phyloP scores from a whole-genome alignment of 2,113 vertebrate species.

The Garra rufa region DNA sequence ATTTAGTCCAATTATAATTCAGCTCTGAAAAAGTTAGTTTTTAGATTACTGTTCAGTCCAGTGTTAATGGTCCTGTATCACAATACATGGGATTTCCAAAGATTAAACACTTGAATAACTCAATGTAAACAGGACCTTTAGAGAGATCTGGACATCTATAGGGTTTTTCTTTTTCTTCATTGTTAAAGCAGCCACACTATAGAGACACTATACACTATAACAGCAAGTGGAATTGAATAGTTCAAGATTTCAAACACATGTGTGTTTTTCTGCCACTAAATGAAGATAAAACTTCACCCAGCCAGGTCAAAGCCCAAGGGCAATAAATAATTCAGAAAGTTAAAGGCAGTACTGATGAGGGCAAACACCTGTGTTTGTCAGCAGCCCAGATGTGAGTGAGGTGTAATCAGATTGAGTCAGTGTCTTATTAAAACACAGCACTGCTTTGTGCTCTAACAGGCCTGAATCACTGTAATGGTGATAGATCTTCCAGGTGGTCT shows the following conservation, averaged over 20 bases:
- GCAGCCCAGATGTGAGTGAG: constrained; percentile 9
- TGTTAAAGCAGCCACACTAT: not conserved
- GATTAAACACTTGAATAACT: too few relatives aligned
- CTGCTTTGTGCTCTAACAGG: not conserved
- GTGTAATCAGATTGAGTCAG: not conserved
- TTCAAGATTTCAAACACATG: not conserved
- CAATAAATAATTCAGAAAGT: not conserved
- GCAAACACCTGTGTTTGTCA: constrained; percentile 26
- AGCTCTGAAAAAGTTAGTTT: not conserved
- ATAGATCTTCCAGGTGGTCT: not conserved
- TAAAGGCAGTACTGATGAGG: constrained; percentile 4
- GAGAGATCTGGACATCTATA: not conserved
- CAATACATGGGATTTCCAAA: not conserved
- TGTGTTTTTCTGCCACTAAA: not conserved
- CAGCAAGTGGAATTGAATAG: not conserved
- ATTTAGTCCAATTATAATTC: not conserved
- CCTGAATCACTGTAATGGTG: constrained; percentile 3
- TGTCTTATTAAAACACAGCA: constrained; percentile 2
- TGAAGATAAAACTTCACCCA: not conserved
- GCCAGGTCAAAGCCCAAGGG: not conserved
- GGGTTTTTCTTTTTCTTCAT: not conserved
- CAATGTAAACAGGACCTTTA: not conserved
- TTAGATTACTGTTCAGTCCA: not conserved
- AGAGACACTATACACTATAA: not conserved
- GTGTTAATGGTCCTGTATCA: not conserved